Evolutionary conservation across 2,888 invertebrate genomes (phyloP), one percentile per base, ranked within the genome.

Genomic region (Diplolepis rosae): DNA sequence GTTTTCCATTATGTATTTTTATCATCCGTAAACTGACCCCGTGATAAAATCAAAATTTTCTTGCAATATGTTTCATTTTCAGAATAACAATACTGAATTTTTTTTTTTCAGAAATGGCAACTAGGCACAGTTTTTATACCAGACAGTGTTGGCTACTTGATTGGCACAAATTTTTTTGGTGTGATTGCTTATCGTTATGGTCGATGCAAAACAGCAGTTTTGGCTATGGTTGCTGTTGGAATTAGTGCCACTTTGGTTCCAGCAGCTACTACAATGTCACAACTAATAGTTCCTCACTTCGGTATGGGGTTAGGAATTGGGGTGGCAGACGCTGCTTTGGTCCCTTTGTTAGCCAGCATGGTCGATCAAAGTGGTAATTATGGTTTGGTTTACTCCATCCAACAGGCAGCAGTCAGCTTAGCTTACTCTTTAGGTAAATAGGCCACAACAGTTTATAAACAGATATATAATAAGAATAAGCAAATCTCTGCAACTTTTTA

Each of bases 101-200:
- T 61, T 7, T n/a, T 24, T 61, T 66, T 68, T 11, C 86, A 92
- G 90, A 92, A 91, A 82, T 94, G 94, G 94, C 93, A 94, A 84
- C 87, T 94, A 82, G 96, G 96, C 2, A 93, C 94, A 0, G 95
- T 95, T 4, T 96, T 96, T 83, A 93, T 96, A 74, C 96, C 96
- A 0, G 96, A 96, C 87, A 96, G 95, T 80, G 83, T 96, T 35
- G 96, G 96, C 0, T 96, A 96, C 84, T 91, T 96, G 74, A 88
- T 96, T 48, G 96, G 95, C 28, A 95, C 95, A 0, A 95, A 95
- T 87, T 93, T 93, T 80, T 94, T 95, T 83, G 95, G 95, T 5
- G 88, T 91, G 51, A 87, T 93, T 28, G 93, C 94, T 4, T 92
- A 91, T 82, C 90, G 90, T 74, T 89, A 92, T 61, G 94, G 94